These are phyloP conservation scores for Microcebus lehilahytsara DNA, from an alignment of 2,113 vertebrate species.

Conservation along the genomic window DNA sequence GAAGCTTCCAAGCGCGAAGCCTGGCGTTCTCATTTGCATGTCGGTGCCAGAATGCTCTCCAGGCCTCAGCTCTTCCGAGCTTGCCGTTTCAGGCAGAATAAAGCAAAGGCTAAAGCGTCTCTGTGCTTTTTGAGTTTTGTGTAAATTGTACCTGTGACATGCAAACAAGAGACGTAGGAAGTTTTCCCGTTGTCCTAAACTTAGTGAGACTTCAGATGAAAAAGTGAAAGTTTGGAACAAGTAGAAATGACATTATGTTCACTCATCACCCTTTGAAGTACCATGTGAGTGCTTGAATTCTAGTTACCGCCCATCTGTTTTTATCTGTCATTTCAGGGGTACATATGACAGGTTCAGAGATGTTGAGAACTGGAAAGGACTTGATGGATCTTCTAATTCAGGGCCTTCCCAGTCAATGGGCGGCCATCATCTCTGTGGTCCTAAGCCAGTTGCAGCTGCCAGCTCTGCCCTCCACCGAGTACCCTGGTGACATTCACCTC, in stretches of 20 bases:
- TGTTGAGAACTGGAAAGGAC: not conserved
- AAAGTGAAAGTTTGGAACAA: not conserved
- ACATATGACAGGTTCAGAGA: not conserved
- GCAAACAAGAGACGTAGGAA: not conserved
- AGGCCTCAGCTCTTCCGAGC: not conserved
- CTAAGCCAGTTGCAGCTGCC: not conserved
- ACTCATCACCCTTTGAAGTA: not conserved
- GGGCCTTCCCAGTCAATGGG: fast-evolving
- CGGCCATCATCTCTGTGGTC: not conserved
- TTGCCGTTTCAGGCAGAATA: not conserved
- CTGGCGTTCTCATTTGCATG: conserved; percentile 22
- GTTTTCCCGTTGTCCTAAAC: not conserved
- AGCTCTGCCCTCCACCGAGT: not conserved
- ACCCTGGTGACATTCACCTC: not conserved
- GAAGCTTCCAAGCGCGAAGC: not conserved
- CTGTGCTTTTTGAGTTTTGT: not conserved
- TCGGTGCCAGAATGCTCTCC: not conserved
- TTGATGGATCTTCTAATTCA: not conserved
- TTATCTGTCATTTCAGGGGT: not conserved
- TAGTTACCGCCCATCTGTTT: not conserved
- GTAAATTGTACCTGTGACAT: not conserved
- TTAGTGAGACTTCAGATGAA: not conserved
- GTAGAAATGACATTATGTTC: not conserved
- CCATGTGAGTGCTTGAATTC: not conserved
- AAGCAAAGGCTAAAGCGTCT: not conserved